Evolutionary conservation across 1,140 invertebrate species (phyloP).

Genomic region (Plutomurus gul): DNA sequence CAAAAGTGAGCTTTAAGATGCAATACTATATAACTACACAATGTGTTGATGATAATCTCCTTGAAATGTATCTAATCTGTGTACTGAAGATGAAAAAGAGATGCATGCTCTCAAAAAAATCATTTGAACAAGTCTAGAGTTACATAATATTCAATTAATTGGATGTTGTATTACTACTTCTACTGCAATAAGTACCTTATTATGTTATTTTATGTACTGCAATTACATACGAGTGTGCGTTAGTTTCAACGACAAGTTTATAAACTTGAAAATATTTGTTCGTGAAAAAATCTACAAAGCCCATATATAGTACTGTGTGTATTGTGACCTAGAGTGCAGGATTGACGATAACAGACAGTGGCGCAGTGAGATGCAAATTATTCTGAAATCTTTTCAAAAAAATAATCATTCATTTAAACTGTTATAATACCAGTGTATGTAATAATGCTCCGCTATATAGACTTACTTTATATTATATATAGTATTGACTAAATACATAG

Average conservation of each 20-base stretch:
- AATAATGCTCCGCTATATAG: constrained; percentile 26
- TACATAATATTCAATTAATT: neutral
- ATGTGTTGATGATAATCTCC: constrained; percentile 17
- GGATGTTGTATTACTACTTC: neutral
- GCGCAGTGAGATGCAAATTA: constrained; percentile 20
- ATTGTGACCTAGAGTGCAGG: neutral
- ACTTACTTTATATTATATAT: constrained; percentile 18
- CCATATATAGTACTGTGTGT: neutral
- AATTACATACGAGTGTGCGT: constrained; percentile 26
- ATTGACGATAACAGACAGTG: neutral
- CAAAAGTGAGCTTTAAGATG: constrained; percentile 14
- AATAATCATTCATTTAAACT: constrained; percentile 22
- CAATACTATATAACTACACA: too few relatives aligned
- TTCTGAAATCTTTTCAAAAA: neutral
- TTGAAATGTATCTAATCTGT: neutral
- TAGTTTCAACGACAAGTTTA: neutral
- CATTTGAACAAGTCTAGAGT: neutral
- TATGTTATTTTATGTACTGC: neutral
- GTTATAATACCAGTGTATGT: constrained; percentile 26
- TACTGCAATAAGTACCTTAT: neutral
- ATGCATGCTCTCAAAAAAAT: constrained; percentile 6
- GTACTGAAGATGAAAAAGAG: constrained; percentile 1
- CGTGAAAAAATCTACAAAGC: constrained; percentile 17
- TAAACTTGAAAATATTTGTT: neutral
- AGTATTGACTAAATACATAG: neutral